These are phyloP conservation scores for Pagetopsis macropterus DNA, from an alignment of 2,797 vertebrate genomes.

Conservation along the genomic window DNA sequence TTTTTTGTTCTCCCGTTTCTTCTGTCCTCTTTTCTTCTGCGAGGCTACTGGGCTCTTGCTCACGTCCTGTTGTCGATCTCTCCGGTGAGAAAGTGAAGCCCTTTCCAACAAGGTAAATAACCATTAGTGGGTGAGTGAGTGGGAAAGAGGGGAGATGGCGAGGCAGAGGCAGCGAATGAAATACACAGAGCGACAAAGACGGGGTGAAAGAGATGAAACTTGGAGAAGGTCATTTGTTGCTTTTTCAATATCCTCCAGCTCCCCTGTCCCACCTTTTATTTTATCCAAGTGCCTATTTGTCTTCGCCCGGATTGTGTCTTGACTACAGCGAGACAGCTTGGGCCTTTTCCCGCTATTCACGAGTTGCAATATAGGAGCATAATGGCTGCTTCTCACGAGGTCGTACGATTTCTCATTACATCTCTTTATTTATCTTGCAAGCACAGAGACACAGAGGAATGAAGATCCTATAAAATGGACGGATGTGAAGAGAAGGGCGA, in stretches of 20 bases:
- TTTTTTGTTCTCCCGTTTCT: slow-evolving; percentile 56
- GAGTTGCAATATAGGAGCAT: slow-evolving; percentile 76
- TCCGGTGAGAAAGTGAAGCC: slow-evolving; percentile 85
- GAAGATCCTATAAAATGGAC: slow-evolving; percentile 31
- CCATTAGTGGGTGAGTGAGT: slow-evolving; percentile 81
- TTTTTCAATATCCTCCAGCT: slow-evolving; percentile 81
- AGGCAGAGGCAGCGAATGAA: slow-evolving; percentile 47
- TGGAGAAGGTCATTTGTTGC: slow-evolving; percentile 85
- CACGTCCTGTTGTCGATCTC: slow-evolving; percentile 63
- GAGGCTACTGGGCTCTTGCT: slow-evolving; percentile 48
- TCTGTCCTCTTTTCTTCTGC: slow-evolving; percentile 22
- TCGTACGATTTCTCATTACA: slow-evolving; percentile 80
- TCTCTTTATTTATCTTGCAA: slow-evolving; percentile 77
- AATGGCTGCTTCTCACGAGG: slow-evolving; percentile 66
- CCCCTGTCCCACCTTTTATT: slow-evolving; percentile 69
- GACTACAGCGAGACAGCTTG: slow-evolving; percentile 51
- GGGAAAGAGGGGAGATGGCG: slow-evolving; percentile 66
- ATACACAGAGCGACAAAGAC: slow-evolving; percentile 26
- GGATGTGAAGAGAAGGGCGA: slow-evolving; percentile 21
- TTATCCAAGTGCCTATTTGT: slow-evolving; percentile 79
- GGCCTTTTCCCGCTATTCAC: slow-evolving; percentile 69
- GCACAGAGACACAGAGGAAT: slow-evolving; percentile 19
- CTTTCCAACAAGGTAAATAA: slow-evolving; percentile 89
- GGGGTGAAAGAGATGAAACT: slow-evolving; percentile 78
- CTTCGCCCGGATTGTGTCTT: slow-evolving; percentile 70